phyloP scores from a whole-genome alignment of 2,888 invertebrate genomes.

The Drosophila borborema region DNA sequence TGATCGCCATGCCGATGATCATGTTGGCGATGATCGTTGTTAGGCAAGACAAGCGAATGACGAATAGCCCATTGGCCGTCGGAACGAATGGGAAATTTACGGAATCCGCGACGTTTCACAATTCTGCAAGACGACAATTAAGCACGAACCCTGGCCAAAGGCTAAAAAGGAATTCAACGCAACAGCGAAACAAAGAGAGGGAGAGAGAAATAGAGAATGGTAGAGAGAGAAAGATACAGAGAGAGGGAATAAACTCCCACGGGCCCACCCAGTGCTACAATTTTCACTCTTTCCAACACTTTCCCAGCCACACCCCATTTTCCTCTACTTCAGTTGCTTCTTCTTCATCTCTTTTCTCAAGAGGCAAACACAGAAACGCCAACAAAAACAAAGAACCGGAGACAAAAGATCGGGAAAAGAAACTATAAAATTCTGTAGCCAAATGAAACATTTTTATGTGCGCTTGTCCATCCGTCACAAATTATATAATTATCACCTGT shows the following conservation, averaged over 20 bases:
- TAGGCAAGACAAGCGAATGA: conserved; percentile 80
- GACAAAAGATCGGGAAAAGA: conserved; percentile 57
- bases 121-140: conserved; percentile 83
- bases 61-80: conserved; percentile 78
- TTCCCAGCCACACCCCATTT: conserved; percentile 72
- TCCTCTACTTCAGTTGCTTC: neutral
- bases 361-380: conserved; percentile 19
- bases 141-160: conserved; percentile 71
- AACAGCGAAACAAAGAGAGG: neutral
- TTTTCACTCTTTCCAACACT: conserved; percentile 72
- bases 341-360: conserved; percentile 1
- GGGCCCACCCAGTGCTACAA: conserved; percentile 79
- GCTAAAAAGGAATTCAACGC: conserved; percentile 34
- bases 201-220: neutral
- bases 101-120: conserved; percentile 74
- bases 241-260: conserved; percentile 62
- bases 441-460: conserved; percentile 77
- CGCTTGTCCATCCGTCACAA: conserved; percentile 83
- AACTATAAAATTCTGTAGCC: conserved; percentile 77
- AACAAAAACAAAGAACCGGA: conserved; percentile 56
- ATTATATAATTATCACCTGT: conserved; percentile 84
- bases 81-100: conserved; percentile 78
- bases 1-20: conserved; percentile 41
- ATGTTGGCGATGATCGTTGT: conserved; percentile 30
- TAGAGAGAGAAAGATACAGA: neutral